A percentile compares a stretch with the other conserved stretches of the same genome.
Evolutionary conservation across 2,888 invertebrate genomes (phyloP).

Genomic region (Tetragnatha montana): DNA sequence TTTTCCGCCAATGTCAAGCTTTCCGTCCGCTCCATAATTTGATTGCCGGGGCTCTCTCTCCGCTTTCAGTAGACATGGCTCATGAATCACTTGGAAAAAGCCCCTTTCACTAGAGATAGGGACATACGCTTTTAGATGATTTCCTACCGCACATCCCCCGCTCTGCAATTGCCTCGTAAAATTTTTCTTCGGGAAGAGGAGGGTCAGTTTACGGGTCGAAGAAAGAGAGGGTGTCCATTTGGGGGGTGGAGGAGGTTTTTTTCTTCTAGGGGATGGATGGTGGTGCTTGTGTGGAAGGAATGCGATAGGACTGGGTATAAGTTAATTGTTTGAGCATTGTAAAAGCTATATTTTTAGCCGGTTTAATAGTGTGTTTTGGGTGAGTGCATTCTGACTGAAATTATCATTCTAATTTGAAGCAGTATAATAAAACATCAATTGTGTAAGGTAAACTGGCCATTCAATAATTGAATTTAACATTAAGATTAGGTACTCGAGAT

Average conservation of each 20-base stretch:
- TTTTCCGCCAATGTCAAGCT: constrained; percentile 63
- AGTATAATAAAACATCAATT: too few relatives aligned
- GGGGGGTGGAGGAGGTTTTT: background rate
- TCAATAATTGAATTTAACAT: too few relatives aligned
- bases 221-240: background rate
- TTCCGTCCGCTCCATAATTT: constrained; percentile 55
- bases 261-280: background rate
- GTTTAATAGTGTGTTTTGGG: too few relatives aligned
- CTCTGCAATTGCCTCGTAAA: constrained; percentile 30
- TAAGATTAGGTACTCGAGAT: too few relatives aligned
- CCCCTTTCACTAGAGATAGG: constrained; percentile 19
- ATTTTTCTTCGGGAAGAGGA: background rate
- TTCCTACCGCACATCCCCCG: constrained; percentile 37
- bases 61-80: constrained; percentile 32
- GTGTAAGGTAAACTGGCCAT: too few relatives aligned
- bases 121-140: constrained; percentile 68
- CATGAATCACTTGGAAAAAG: constrained; percentile 52
- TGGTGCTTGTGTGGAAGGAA: background rate
- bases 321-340: too few relatives aligned
- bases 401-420: too few relatives aligned
- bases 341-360: too few relatives aligned
- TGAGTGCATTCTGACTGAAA: too few relatives aligned
- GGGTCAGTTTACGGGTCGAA: constrained; percentile 5
- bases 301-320: background rate
- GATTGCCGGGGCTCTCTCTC: constrained; percentile 48